phyloP scores from a whole-genome alignment of 1,140 invertebrate species.

The Chironomus tepperi region DNA sequence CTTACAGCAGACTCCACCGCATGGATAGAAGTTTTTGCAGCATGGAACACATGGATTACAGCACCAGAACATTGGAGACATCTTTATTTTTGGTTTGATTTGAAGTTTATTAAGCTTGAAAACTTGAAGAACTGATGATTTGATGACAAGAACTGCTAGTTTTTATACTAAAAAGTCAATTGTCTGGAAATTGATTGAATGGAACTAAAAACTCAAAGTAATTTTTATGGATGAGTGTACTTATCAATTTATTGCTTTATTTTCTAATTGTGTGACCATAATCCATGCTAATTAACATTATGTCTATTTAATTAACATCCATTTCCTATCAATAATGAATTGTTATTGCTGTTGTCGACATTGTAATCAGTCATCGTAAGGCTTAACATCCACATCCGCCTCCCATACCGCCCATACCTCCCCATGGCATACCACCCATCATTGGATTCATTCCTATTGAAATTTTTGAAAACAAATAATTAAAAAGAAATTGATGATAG shows the following conservation, averaged over 20 bases:
- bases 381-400: neutral
- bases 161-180: too few species aligned
- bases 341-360: neutral
- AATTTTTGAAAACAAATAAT: neutral
- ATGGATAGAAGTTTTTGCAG: too few species aligned
- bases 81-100: too few species aligned
- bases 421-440: neutral
- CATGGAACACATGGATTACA: too few species aligned
- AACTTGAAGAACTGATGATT: too few species aligned
- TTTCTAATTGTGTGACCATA: neutral
- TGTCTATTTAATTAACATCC: neutral
- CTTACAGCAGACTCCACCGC: too few species aligned
- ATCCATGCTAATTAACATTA: neutral
- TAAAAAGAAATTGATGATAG: neutral
- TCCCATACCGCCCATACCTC: neutral
- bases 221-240: neutral
- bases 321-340: neutral
- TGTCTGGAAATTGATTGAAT: too few species aligned
- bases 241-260: neutral
- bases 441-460: neutral
- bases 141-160: too few species aligned
- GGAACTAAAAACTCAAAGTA: too few species aligned
- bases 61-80: too few species aligned
- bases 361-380: neutral
- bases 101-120: too few species aligned